Conservation (phyloP, 2,888 invertebrate species). For the Arctia plantaginis region DNA sequence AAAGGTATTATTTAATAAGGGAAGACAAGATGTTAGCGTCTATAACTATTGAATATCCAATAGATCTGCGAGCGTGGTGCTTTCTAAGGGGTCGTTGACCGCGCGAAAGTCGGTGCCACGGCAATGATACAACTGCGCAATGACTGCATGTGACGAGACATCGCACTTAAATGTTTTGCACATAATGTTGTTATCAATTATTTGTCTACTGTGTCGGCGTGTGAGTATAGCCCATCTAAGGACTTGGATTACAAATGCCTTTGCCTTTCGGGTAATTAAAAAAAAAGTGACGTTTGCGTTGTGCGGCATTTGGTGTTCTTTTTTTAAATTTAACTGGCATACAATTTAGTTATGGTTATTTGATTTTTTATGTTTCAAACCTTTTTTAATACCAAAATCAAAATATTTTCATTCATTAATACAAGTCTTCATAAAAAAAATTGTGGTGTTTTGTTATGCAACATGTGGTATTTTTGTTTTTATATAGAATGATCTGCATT, state of each 20-base stretch:
- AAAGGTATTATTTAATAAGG: conserved; percentile 30
- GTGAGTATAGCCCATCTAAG: neutral
- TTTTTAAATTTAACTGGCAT: neutral
- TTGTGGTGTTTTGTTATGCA: too few species aligned
- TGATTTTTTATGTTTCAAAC: neutral
- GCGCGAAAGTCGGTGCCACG: conserved; percentile 59
- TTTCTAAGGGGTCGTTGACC: conserved; percentile 69
- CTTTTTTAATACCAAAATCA: neutral
- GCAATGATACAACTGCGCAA: conserved; percentile 49
- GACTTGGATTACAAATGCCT: neutral
- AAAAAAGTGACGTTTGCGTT: neutral
- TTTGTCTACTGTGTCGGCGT: neutral
- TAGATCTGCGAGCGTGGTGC: conserved; percentile 51
- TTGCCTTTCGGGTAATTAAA: neutral
- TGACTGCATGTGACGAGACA: conserved; percentile 37
- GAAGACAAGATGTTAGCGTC: conserved; percentile 24
- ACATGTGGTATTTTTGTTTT: too few species aligned
- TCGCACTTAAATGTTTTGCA: conserved; percentile 26
- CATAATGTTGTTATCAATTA: conserved; percentile 11
- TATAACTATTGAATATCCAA: conserved; percentile 46
- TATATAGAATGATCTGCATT: too few species aligned
- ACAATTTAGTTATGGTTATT: neutral
- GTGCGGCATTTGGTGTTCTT: neutral
- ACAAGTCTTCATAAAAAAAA: too few species aligned
- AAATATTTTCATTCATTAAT: neutral